A percentile compares a stretch with the other conserved stretches of the same genome.
Evolutionary conservation across 2,113 vertebrate genomes (phyloP).

Genomic region (Microcebus murinus): DNA sequence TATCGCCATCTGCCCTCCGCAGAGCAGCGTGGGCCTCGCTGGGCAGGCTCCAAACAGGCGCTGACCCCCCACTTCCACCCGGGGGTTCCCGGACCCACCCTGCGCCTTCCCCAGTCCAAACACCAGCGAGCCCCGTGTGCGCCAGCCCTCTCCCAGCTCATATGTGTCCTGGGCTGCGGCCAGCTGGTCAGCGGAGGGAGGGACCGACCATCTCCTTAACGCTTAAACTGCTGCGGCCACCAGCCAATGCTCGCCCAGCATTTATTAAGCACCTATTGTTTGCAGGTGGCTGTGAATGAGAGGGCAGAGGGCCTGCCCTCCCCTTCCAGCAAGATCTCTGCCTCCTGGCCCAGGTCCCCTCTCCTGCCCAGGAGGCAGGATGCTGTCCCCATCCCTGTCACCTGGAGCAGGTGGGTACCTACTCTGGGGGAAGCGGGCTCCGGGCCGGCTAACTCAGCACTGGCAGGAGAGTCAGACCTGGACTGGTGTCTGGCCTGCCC

Average conservation of each 20-base stretch:
- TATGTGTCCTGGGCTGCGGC: conserved; percentile 4
- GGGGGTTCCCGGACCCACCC: neutral
- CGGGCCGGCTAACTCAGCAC: neutral
- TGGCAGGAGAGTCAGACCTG: neutral
- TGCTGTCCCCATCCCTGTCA: neutral
- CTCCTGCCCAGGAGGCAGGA: too few relatives aligned
- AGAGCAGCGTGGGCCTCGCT: neutral
- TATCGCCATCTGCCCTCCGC: neutral
- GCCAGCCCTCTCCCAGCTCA: neutral
- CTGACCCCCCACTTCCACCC: neutral
- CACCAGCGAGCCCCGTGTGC: neutral
- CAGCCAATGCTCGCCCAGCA: neutral
- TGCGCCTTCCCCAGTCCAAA: conserved; percentile 48
- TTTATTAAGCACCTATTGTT: neutral
- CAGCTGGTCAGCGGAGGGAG: neutral
- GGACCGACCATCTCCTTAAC: neutral
- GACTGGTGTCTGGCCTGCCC: neutral
- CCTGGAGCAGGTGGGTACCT: neutral
- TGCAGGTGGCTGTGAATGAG: neutral
- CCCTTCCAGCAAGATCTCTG: neutral
- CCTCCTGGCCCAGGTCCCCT: neutral
- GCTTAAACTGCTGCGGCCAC: neutral
- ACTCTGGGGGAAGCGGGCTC: neutral
- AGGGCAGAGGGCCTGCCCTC: neutral
- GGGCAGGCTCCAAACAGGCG: conserved; percentile 1